Base-by-base conservation (phyloP, 1,140 invertebrate species). In the Meloidogyne chitwoodi region DNA sequence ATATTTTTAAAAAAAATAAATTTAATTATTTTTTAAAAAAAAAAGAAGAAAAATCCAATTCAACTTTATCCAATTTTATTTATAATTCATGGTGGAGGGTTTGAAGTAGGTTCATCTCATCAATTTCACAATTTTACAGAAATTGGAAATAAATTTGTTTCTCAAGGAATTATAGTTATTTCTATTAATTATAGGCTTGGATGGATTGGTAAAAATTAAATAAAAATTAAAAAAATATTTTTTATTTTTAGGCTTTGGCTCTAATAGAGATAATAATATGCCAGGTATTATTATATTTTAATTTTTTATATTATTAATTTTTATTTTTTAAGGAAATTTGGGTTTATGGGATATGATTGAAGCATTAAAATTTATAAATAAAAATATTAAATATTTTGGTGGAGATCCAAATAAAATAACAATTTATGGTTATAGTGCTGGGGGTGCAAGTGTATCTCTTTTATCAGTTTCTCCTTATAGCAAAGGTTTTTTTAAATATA, bases 31-130 rank as follows among this genome's bases (percentile, higher is more conserved):
- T 38, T 68, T 48, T n/a, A n/a, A n/a, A n/a, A n/a, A 68, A 26
- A 27, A 68, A 11, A 41, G 34, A 22, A 31, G 24, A 10, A 24
- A n/a, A 27, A 8, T 8, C 16, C 26, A 19, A 34, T 31, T 63
- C 31, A 73, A n/a, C 12, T 75, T 10, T 78, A 77, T 48, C 74
- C 74, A 22, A 63, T 75, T 26, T 38, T 75, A 14, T 22, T 68
- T 24, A 31, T 70, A 24, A 75, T 75, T 62, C 68, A 74, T 70
- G 64, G 74, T 56, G 74, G 70, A 16, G 70, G 70, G 5, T 73
- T 63, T 65, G 41, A 38, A 44, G 41, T 26, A 16, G 70, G 70
- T 24, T 38, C 29, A 16, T 34, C 68, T 8, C 38, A 44, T 27
- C 11, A 3, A 0, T 63, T 67, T 38, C 70, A 44, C 27, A 16